phyloP scores from a whole-genome alignment of 1,140 invertebrate species.

The Drosophila saltans region DNA sequence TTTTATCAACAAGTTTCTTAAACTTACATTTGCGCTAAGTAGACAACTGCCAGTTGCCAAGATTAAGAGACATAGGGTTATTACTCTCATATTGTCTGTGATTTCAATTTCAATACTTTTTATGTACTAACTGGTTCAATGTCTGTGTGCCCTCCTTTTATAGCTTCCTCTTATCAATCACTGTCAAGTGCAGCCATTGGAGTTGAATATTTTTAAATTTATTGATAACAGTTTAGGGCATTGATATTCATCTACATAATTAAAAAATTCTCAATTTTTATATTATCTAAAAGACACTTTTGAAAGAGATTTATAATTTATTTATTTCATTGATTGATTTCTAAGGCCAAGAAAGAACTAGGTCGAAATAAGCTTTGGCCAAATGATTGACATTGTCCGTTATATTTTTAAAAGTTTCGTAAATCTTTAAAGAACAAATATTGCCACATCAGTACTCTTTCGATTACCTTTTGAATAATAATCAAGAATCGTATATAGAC shows the following conservation, averaged over 20 bases:
- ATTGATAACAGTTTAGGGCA: not conserved
- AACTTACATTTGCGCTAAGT: not conserved
- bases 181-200: not conserved
- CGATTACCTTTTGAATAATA: too few species aligned
- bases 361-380: not conserved
- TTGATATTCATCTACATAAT: not conserved
- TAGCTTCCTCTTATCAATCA: not conserved
- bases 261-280: not conserved
- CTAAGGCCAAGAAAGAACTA: not conserved
- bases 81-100: not conserved
- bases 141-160: not conserved
- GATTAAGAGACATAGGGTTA: not conserved
- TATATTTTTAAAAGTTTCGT: too few species aligned
- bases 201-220: not conserved
- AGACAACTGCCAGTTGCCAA: slow-evolving; percentile 5
- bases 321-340: not conserved
- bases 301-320: not conserved
- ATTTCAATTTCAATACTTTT: not conserved
- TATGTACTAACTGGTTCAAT: not conserved
- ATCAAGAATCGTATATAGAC: too few species aligned
- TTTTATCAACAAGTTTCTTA: not conserved
- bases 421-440: too few species aligned
- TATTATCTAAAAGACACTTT: not conserved
- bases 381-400: too few species aligned
- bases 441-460: too few species aligned